Evolutionary conservation across 2,888 invertebrate species (phyloP).

Genomic region (Synergus gifuensis): DNA sequence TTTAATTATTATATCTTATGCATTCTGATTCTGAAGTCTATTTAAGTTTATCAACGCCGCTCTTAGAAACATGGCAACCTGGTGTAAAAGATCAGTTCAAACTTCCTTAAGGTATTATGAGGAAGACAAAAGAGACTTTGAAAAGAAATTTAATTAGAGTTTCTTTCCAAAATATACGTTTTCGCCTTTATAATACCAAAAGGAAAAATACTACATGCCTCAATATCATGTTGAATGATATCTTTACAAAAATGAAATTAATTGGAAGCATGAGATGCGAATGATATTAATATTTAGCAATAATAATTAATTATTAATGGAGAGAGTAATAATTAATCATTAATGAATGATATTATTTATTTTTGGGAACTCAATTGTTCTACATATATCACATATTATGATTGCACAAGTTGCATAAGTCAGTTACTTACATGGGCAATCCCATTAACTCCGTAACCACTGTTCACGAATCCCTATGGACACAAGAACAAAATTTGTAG

Average conservation of each 20-base stretch:
- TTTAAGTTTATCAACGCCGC: background rate
- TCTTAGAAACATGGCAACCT: background rate
- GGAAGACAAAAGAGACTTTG: no score
- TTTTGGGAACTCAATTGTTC: background rate
- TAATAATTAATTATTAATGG: background rate
- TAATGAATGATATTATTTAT: background rate
- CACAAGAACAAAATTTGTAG: constrained; percentile 45
- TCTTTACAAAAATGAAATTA: background rate
- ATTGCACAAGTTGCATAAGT: background rate
- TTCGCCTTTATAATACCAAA: background rate
- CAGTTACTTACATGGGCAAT: constrained; percentile 86
- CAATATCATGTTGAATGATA: background rate
- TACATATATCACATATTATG: background rate
- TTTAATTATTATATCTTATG: no score
- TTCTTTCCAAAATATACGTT: no score
- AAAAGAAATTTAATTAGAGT: no score
- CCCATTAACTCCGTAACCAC: constrained; percentile 98
- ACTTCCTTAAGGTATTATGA: background rate
- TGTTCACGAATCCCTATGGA: constrained; percentile 95
- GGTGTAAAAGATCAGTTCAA: background rate
- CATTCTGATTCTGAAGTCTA: background rate
- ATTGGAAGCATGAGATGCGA: background rate
- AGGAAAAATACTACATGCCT: background rate
- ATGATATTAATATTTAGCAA: background rate
- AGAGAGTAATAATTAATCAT: background rate